These are phyloP conservation scores for Apodemus speciosus DNA, from an alignment of 2,113 vertebrate species.

Conservation along the genomic window DNA sequence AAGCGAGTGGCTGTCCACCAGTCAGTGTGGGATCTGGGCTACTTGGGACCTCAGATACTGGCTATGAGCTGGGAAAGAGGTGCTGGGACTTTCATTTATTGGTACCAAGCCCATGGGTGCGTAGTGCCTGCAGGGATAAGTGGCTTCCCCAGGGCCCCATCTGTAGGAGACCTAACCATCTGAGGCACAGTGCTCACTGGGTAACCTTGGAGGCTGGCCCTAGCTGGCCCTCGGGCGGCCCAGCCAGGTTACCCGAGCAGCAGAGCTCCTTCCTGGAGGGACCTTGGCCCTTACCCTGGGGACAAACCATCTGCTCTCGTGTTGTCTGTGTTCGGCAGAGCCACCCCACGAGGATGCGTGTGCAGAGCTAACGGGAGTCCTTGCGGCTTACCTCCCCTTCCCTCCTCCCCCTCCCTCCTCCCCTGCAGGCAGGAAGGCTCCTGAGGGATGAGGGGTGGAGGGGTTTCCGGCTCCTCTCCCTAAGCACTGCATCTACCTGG, in stretches of 20 bases:
- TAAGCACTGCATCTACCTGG: too few species aligned
- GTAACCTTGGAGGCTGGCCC: not conserved
- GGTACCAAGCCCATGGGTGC: accelerated
- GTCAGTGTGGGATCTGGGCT: not conserved
- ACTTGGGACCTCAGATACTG: not conserved
- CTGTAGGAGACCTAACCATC: not conserved
- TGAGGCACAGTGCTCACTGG: accelerated
- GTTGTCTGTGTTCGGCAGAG: too few species aligned
- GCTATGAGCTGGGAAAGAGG: not conserved
- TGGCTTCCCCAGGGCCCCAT: not conserved
- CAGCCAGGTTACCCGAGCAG: not conserved
- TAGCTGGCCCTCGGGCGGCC: too few species aligned
- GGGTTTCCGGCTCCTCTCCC: not conserved
- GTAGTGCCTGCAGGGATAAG: too few species aligned
- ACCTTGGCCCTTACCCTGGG: not conserved
- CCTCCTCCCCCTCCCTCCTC: not conserved
- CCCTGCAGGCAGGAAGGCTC: not conserved
- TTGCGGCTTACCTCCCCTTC: too few species aligned
- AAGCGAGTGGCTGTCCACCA: not conserved
- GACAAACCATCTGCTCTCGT: not conserved
- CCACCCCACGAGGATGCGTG: not conserved
- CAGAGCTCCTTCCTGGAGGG: not conserved
- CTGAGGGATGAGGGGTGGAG: not conserved
- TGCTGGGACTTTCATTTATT: not conserved
- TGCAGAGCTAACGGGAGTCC: too few species aligned